Percentiles rank a stretch among this genome's conserved stretches.
These are phyloP conservation scores for Esox niger DNA, from an alignment of 2,113 vertebrate species.

Conservation along the genomic window DNA sequence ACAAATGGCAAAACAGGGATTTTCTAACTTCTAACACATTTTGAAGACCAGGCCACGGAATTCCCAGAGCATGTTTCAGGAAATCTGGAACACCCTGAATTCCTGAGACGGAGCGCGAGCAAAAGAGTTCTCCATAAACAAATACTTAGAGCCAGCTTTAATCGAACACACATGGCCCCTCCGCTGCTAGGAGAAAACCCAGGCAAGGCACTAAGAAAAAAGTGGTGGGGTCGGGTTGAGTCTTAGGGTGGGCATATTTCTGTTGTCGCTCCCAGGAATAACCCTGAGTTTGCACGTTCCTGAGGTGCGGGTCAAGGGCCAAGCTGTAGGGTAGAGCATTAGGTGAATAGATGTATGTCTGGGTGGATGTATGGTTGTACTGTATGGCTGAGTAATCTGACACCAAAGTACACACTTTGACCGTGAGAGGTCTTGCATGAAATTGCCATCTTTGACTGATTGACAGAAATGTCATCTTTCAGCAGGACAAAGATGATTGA, in stretches of 20 bases:
- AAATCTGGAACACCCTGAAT: conserved; percentile 46
- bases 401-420: too few species aligned
- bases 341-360: too few species aligned
- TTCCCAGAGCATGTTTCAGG: conserved; percentile 37
- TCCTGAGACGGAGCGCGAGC: conserved; percentile 33
- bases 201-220: not conserved
- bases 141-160: conserved; percentile 50
- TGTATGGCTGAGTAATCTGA: too few species aligned
- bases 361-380: too few species aligned
- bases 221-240: not conserved
- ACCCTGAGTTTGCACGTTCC: conserved; percentile 39
- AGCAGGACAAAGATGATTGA: too few species aligned
- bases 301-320: conserved; percentile 1
- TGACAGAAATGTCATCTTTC: too few species aligned
- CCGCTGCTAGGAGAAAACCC: conserved; percentile 11
- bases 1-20: not conserved
- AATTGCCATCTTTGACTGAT: too few species aligned
- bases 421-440: too few species aligned
- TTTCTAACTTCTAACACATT: not conserved
- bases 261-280: conserved; percentile 7
- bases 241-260: not conserved
- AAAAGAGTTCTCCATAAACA: conserved; percentile 51
- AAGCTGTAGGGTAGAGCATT: too few species aligned
- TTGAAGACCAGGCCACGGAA: conserved; percentile 37
- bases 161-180: conserved; percentile 54